phyloP scores from a whole-genome alignment of 2,113 vertebrate genomes.

The Trochalopteron elliotii region DNA sequence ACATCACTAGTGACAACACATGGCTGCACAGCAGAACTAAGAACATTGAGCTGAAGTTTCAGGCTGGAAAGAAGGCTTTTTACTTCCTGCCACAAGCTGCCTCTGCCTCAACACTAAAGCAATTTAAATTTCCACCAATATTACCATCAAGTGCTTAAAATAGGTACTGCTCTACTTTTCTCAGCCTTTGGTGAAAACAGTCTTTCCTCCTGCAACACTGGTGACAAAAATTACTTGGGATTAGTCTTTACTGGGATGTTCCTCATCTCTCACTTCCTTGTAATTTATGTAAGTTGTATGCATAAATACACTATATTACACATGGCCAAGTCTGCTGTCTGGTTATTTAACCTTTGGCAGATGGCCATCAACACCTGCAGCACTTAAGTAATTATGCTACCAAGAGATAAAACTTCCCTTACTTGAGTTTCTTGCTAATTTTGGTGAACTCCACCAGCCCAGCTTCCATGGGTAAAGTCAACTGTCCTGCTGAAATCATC shows the following conservation, averaged over 20 bases:
- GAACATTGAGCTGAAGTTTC: neutral
- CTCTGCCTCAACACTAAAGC: neutral
- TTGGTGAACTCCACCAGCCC: constrained; percentile 98
- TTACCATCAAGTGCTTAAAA: neutral
- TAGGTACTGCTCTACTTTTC: neutral
- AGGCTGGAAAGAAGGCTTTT: neutral
- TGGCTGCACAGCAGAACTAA: neutral
- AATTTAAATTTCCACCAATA: neutral
- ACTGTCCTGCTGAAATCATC: constrained; percentile 95
- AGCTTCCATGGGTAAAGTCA: constrained; percentile 96
- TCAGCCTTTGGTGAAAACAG: neutral
- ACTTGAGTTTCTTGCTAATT: constrained; percentile 95
- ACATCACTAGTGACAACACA: neutral
- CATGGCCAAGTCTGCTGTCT: neutral
- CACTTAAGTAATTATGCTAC: neutral
- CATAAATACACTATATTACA: neutral
- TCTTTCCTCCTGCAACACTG: neutral
- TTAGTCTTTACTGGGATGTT: neutral
- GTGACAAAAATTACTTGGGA: neutral
- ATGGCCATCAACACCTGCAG: neutral
- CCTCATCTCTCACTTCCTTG: neutral
- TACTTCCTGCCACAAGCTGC: neutral
- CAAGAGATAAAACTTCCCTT: constrained; percentile 41
- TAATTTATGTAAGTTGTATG: neutral
- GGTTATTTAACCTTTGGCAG: neutral